Base-by-base conservation (phyloP, 2,888 invertebrate genomes). In the Rhopalosiphum nymphaeae region DNA sequence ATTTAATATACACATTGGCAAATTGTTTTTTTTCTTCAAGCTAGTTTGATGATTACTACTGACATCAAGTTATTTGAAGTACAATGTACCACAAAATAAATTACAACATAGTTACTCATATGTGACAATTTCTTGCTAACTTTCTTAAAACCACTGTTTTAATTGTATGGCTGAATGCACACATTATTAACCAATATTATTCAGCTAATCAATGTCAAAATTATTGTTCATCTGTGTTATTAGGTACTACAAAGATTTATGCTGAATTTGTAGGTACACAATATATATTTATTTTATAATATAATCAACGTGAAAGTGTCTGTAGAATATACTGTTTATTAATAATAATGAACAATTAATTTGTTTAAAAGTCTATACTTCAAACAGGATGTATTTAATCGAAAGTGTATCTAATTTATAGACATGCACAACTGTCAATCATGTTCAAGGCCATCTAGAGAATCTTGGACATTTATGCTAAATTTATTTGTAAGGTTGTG, bases 341-440 rank as follows among this genome's bases (percentile, higher is more conserved):
- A 87, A 92, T 56, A 84, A 84, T 86, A 84, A 84, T 86, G 5
- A 44, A 44, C 56, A 92, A 92, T 46, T 46, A 92, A 87, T 86
- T 56, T 11, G 13, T 53, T 44, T 88, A 29, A 53, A 92, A 61
- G 46, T 86, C 11, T 91, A 46, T 78, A 57, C 11, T 36, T 86
- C 42, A 85, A 49, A 94, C 91, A 89, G 94, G 61, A 95, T 91
- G 56, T 94, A 87, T 94, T 89, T 90, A 93, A 91, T 87, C 61
- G 90, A 89, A 91, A 94, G 90, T 92, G 61, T 94, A 89, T 94
- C 94, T 94, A 94, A 88, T 78, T 86, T 44, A 88, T 56, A 84
- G 61, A 93, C 87, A 49, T 36, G 49, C 89, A 61, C 26, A 61
- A 94, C 42, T 67, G 91, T 85, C 86, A 94, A 94, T 91, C 85